Base-by-base conservation (phyloP, 2,888 invertebrate genomes). In the Ornithoptera alexandrae region DNA sequence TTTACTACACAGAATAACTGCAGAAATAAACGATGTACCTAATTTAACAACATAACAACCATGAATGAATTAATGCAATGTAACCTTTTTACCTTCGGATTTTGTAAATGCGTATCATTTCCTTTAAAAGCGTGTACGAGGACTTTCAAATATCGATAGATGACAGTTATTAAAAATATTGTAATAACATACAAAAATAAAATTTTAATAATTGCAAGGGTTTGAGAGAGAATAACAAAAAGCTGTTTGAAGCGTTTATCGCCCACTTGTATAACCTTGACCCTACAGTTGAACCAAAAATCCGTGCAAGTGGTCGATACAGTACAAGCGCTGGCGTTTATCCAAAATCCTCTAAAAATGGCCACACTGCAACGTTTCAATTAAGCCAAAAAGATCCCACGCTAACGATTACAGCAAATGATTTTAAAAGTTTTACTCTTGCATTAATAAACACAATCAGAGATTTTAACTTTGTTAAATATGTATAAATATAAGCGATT, bases 271-370 rank as follows among this genome's bases (percentile, higher is more conserved):
- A 74, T 82, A 82, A 85, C 89, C 90, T 87, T 90, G 87, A 88
- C 86, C 87, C 81, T 78, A 73, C 76, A 72, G 73, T 74, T 80
- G 83, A 81, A 83, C 82, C 76, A 84, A 84, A 88, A 86, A 83
- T 82, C 81, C 80, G 76, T 78, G 78, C 79, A 79, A 76, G 78
- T 76, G 76, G 73, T 78, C 82, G 79, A 85, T 83, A 81, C 82
- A 80, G 75, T 80, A 78, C 85, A 85, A 80, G 78, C 81, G 82
- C 84, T 91, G 90, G 90, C 88, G 70, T 74, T 69, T 75, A 73
- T 81, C 89, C 91, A 90, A 86, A 83, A 84, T 85, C 87, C 88
- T 88, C 86, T 85, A 86, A 88, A 86, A 86, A 86, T 83, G 77
- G 82, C 80, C 82, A 82, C 84, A 79, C 81, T 87, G 85, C 84